phyloP scores from a whole-genome alignment of 2,888 invertebrate genomes.

The Drosophila recens region DNA sequence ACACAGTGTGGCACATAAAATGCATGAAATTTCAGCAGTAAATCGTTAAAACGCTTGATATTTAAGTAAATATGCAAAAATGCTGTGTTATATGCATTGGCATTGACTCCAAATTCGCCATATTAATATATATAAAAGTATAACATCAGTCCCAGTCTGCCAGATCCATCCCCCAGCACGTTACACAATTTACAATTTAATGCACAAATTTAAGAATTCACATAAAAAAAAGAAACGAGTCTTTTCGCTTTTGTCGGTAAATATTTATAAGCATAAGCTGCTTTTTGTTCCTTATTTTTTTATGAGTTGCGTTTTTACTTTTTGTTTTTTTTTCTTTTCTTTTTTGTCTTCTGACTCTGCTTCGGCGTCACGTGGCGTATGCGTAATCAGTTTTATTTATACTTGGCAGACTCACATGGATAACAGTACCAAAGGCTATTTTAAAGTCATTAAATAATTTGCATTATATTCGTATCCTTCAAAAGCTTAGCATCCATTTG shows the following conservation, averaged over 20 bases:
- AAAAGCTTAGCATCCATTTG: background rate
- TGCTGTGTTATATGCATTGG: constrained; percentile 61
- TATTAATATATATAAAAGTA: constrained; percentile 2
- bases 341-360: background rate
- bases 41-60: constrained; percentile 77
- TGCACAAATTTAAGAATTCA: constrained; percentile 59
- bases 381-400: constrained; percentile 41
- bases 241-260: constrained; percentile 37
- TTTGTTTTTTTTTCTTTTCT: constrained; percentile 1
- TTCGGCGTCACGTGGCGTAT: constrained; percentile 42
- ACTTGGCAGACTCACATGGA: background rate
- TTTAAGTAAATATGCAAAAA: constrained; percentile 79
- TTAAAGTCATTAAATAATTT: constrained; percentile 7
- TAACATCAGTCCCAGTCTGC: background rate
- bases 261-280: constrained; percentile 55
- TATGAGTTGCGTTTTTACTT: constrained; percentile 18
- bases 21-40: constrained; percentile 74
- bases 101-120: constrained; percentile 24
- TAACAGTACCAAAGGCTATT: background rate
- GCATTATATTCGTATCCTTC: background rate
- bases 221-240: constrained; percentile 45
- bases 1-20: constrained; percentile 56
- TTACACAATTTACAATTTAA: constrained; percentile 64
- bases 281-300: constrained; percentile 42
- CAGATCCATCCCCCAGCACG: constrained; percentile 1